Evolutionary conservation across 2,888 invertebrate genomes (phyloP).

Genomic region (Eupithecia dodoneata): DNA sequence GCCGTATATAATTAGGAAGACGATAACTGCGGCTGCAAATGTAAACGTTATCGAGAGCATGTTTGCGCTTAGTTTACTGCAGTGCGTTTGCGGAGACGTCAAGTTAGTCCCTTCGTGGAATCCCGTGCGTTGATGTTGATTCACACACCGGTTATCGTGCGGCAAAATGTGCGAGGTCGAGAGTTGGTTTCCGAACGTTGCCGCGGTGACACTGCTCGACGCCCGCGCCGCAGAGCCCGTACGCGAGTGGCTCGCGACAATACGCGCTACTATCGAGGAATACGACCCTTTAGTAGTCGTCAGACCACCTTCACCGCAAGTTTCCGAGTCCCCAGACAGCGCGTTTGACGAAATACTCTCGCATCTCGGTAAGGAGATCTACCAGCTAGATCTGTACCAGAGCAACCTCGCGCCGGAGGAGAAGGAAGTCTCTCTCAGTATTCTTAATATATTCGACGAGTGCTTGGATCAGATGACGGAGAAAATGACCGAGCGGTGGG

Average conservation of each 20-base stretch:
- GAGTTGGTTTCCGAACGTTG: conserved; percentile 82
- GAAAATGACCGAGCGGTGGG: conserved; percentile 35
- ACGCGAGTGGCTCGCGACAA: conserved; percentile 73
- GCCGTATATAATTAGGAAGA: conserved; percentile 68
- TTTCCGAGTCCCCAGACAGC: conserved; percentile 58
- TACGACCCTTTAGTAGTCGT: conserved; percentile 74
- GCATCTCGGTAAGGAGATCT: conserved; percentile 78
- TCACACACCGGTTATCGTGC: conserved; percentile 81
- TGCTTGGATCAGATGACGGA: conserved; percentile 72
- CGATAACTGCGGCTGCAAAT: conserved; percentile 76
- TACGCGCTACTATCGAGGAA: conserved; percentile 73
- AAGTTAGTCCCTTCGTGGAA: conserved; percentile 74
- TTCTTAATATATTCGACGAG: conserved; percentile 79
- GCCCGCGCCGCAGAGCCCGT: conserved; percentile 69
- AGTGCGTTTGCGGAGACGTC: conserved; percentile 55
- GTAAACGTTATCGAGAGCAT: conserved; percentile 50
- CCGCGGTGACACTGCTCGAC: conserved; percentile 74
- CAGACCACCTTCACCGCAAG: conserved; percentile 56
- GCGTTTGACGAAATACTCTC: conserved; percentile 81
- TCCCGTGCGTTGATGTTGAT: conserved; percentile 65
- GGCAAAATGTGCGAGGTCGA: conserved; percentile 74
- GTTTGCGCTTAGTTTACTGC: conserved; percentile 44
- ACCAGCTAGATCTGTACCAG: conserved; percentile 77
- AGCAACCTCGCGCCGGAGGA: conserved; percentile 64
- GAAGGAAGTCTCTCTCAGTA: conserved; percentile 71